These are phyloP conservation scores for Toxotes jaculatrix DNA, from an alignment of 2,113 vertebrate species.

Conservation along the genomic window DNA sequence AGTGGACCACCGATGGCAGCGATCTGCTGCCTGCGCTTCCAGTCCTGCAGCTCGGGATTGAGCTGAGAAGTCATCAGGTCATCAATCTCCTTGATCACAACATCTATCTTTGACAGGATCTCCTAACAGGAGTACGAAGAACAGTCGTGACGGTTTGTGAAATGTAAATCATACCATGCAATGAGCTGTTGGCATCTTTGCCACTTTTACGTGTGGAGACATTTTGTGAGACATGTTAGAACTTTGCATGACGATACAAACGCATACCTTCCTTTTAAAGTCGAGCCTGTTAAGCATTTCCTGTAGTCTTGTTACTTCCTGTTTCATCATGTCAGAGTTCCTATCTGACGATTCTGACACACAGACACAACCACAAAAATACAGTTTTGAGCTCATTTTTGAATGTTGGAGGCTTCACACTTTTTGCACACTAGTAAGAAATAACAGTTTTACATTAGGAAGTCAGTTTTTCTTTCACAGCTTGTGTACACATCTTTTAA, in stretches of 20 bases:
- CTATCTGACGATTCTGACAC: conserved; percentile 89
- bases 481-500: neutral
- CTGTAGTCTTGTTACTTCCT: conserved; percentile 92
- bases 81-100: conserved; percentile 92
- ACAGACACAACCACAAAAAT: conserved; percentile 27
- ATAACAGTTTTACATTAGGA: neutral
- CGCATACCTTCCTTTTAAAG: conserved; percentile 93
- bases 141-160: too few relatives aligned
- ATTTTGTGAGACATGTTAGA: neutral
- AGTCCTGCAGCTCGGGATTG: conserved; percentile 91
- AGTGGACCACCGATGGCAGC: conserved; percentile 94
- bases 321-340: conserved; percentile 89
- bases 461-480: neutral
- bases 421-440: neutral
- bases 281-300: conserved; percentile 96
- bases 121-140: conserved; percentile 82
- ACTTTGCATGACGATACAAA: neutral
- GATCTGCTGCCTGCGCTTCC: conserved; percentile 95
- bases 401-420: too few relatives aligned
- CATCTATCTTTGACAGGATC: conserved; percentile 90
- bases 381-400: neutral
- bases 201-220: neutral
- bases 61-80: conserved; percentile 90
- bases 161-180: too few relatives aligned
- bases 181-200: too few relatives aligned